These are phyloP conservation scores for Cepaea nemoralis DNA, from an alignment of 1,140 invertebrate genomes.

Conservation along the genomic window DNA sequence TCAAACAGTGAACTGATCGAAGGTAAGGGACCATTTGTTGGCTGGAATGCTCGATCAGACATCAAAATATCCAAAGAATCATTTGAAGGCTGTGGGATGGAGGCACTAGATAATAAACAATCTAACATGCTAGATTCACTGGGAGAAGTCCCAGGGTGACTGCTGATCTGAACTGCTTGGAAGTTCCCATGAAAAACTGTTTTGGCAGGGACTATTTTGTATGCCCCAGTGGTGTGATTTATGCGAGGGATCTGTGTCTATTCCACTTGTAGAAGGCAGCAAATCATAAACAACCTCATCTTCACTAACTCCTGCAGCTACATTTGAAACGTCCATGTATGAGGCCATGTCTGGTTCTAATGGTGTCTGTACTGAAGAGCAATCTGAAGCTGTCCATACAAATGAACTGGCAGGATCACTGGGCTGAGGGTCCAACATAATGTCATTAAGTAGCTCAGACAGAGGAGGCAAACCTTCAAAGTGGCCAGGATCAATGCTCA, in stretches of 20 bases:
- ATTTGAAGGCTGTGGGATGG: conserved; percentile 16
- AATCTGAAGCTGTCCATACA: conserved; percentile 24
- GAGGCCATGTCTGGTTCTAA: conserved; percentile 26
- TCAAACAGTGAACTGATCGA: conserved; percentile 39
- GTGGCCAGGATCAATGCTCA: conserved; percentile 36
- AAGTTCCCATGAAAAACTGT: background rate
- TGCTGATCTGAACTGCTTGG: background rate
- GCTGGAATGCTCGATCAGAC: conserved; percentile 37
- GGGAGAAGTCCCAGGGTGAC: background rate
- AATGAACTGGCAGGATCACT: conserved; percentile 25
- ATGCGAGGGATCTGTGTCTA: conserved; percentile 16
- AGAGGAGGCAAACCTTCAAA: conserved; percentile 39
- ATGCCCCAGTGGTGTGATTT: background rate
- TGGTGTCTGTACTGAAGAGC: conserved; percentile 1
- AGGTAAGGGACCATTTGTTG: conserved; percentile 28
- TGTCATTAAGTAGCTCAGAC: conserved; percentile 37
- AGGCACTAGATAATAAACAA: conserved; percentile 34
- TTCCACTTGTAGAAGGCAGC: conserved; percentile 36
- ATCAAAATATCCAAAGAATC: conserved; percentile 19
- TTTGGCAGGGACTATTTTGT: background rate
- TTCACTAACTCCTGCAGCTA: conserved; percentile 1
- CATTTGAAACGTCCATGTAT: conserved; percentile 27
- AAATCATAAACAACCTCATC: conserved; percentile 38
- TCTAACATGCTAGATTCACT: conserved; percentile 17
- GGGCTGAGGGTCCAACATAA: conserved; percentile 38